These are phyloP conservation scores for Tinea trinotella DNA, from an alignment of 2,888 invertebrate genomes.

Conservation along the genomic window DNA sequence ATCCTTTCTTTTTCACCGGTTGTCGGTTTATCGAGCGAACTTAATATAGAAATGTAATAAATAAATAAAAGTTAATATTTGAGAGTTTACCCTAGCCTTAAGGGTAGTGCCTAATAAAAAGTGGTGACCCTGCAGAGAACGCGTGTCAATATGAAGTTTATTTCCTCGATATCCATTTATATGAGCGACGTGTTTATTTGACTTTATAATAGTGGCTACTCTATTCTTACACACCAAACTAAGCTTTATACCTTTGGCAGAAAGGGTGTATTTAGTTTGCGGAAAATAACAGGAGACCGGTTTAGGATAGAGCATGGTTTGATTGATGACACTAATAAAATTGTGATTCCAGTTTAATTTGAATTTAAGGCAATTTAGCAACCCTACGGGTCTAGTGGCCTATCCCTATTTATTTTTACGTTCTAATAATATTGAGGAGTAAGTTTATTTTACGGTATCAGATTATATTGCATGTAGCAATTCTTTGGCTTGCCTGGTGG, in stretches of 20 bases:
- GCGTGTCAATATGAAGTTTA: conserved; percentile 62
- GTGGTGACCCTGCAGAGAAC: conserved; percentile 31
- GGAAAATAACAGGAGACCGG: conserved; percentile 33
- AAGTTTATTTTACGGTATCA: neutral
- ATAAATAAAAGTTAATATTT: neutral
- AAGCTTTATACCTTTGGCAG: conserved; percentile 31
- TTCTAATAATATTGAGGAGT: neutral
- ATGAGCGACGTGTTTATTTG: conserved; percentile 63
- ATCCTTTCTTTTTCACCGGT: no score
- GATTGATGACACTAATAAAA: conserved; percentile 72
- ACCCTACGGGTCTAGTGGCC: conserved; percentile 36
- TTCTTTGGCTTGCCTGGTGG: no score
- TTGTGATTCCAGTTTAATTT: conserved; percentile 71
- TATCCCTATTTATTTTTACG: conserved; percentile 12
- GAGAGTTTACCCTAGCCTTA: neutral
- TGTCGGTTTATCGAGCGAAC: no score
- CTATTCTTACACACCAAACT: conserved; percentile 33
- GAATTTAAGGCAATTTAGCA: conserved; percentile 69
- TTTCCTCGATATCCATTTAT: conserved; percentile 58
- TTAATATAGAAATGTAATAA: no score
- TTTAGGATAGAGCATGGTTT: conserved; percentile 54
- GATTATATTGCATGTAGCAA: neutral
- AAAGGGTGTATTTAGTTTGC: conserved; percentile 42
- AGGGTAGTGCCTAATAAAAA: conserved; percentile 10
- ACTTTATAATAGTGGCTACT: conserved; percentile 49